Evolutionary conservation across 2,113 vertebrate genomes (phyloP).

Genomic region (Mungos mungo): DNA sequence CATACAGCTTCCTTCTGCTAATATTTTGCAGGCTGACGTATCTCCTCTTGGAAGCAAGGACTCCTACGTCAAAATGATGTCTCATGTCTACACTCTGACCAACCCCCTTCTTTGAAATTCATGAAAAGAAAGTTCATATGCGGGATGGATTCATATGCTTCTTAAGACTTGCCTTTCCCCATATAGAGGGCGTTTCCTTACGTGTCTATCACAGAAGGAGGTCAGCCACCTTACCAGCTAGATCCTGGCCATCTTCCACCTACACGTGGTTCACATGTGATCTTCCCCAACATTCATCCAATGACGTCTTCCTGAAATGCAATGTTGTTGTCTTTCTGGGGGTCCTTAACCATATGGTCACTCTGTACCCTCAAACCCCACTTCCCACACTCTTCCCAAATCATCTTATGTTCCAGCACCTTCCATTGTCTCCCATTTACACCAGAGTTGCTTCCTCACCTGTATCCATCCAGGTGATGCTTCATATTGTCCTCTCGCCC

Average conservation of each 20-base stretch:
- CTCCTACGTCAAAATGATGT: neutral
- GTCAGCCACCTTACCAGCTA: neutral
- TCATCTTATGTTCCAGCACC: neutral
- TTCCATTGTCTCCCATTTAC: neutral
- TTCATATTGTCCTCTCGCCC: neutral
- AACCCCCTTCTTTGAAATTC: neutral
- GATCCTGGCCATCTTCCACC: neutral
- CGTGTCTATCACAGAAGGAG: neutral
- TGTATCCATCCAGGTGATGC: neutral
- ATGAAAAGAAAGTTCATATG: neutral
- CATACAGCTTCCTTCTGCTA: neutral
- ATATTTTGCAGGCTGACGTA: neutral
- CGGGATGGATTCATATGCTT: neutral
- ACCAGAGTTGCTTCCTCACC: neutral
- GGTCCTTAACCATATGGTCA: neutral
- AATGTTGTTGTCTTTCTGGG: neutral
- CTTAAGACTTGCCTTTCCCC: neutral
- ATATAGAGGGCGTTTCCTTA: neutral
- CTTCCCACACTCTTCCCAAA: neutral
- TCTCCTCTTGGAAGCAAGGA: neutral
- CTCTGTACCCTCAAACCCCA: rapidly evolving
- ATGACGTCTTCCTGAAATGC: neutral
- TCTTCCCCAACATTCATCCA: neutral
- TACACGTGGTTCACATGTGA: rapidly evolving
- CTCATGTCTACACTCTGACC: neutral